Conservation (phyloP, 2,888 invertebrate genomes). For the Acleris emargana region DNA sequence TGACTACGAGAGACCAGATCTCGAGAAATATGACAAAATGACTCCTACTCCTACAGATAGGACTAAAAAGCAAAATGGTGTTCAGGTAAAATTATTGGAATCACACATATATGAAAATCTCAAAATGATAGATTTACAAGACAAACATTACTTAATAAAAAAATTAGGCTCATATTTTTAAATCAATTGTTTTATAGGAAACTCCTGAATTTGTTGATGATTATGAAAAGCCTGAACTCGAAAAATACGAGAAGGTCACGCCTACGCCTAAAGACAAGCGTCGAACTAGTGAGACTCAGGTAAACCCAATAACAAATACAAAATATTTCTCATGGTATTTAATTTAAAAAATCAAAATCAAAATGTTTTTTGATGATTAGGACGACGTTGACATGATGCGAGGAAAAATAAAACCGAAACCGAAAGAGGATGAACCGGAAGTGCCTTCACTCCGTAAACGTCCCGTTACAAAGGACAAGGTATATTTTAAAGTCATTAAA, state of each 20-base stretch:
- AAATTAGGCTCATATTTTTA: background rate
- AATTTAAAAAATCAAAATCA: background rate
- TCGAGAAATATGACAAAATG: constrained; percentile 87
- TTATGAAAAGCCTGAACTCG: constrained; percentile 88
- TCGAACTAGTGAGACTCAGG: constrained; percentile 70
- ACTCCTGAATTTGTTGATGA: constrained; percentile 85
- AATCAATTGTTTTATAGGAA: constrained; percentile 55
- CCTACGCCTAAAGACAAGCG: constrained; percentile 74
- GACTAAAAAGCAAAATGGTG: constrained; percentile 74
- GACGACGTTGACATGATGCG: constrained; percentile 75
- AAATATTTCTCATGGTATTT: background rate
- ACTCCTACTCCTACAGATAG: constrained; percentile 72
- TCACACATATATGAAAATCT: background rate
- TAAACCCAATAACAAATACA: constrained; percentile 45
- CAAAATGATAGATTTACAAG: too few relatives aligned
- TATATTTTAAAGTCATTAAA: constrained; percentile 43
- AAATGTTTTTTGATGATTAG: constrained; percentile 52
- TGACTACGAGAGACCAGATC: constrained; percentile 89
- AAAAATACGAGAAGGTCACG: constrained; percentile 85
- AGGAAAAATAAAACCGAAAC: constrained; percentile 78
- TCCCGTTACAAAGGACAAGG: constrained; percentile 74
- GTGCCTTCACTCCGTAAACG: constrained; percentile 72
- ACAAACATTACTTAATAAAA: background rate
- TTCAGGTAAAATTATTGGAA: constrained; percentile 58
- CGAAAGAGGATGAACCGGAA: constrained; percentile 73